A percentile compares a stretch with the other conserved stretches of the same genome.
Evolutionary conservation across 1,140 invertebrate species (phyloP).

Genomic region (Drosophila nannoptera): DNA sequence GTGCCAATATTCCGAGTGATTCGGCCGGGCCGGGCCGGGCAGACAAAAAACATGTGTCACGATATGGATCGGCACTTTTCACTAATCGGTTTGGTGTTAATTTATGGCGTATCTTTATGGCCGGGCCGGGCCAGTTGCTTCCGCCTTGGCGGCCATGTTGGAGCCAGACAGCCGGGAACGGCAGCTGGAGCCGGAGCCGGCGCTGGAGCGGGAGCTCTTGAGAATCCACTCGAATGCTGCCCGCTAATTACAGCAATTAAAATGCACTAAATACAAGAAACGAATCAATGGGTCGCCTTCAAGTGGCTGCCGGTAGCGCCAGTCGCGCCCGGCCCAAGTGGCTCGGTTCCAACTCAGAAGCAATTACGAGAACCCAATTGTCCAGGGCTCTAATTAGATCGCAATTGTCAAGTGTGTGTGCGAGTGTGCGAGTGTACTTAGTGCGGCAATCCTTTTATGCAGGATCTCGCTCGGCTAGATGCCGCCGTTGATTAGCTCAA

Average conservation of each 20-base stretch:
- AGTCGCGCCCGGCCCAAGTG: conserved; percentile 49
- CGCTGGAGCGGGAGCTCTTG: conserved; percentile 40
- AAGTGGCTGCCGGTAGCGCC: conserved; percentile 52
- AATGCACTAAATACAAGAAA: conserved; percentile 67
- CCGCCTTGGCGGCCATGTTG: conserved; percentile 65
- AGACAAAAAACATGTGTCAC: conserved; percentile 53
- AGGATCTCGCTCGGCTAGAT: conserved; percentile 57
- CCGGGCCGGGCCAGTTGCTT: conserved; percentile 48
- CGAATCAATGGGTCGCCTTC: conserved; percentile 51
- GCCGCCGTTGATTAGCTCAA: conserved; percentile 58
- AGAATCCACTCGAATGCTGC: conserved; percentile 68
- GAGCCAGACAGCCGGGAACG: not conserved
- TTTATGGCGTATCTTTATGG: conserved; percentile 67
- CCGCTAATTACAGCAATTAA: conserved; percentile 75
- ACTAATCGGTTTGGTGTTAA: conserved; percentile 76
- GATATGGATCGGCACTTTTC: conserved; percentile 72
- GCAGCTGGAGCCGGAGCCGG: not conserved
- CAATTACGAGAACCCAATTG: conserved; percentile 63
- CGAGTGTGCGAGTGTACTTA: not conserved
- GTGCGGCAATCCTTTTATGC: conserved; percentile 55
- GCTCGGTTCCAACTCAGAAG: conserved; percentile 34
- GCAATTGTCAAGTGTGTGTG: conserved; percentile 51
- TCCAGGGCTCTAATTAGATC: conserved; percentile 45
- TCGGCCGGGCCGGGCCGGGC: conserved; percentile 9
- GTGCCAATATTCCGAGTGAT: conserved; percentile 56